These are phyloP conservation scores for Diarsia dahlii DNA, from an alignment of 2,888 invertebrate genomes.

Conservation along the genomic window DNA sequence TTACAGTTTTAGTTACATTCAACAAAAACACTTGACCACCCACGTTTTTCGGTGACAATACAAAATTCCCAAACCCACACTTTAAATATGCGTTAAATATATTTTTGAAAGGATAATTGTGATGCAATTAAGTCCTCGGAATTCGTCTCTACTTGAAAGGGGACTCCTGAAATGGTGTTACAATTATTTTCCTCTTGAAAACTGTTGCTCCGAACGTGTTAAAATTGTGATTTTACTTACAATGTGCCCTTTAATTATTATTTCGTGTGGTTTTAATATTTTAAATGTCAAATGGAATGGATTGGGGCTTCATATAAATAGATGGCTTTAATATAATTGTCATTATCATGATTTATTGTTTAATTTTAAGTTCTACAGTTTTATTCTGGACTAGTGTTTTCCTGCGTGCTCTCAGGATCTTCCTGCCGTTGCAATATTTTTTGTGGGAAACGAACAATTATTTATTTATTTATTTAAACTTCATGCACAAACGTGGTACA, in stretches of 20 bases:
- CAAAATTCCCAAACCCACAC: constrained; percentile 13
- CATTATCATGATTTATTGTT: not conserved
- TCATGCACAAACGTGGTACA: no score
- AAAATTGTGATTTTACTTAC: constrained; percentile 18
- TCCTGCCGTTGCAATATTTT: not conserved
- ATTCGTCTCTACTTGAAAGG: constrained; percentile 6
- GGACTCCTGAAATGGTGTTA: constrained; percentile 21
- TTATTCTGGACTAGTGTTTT: not conserved
- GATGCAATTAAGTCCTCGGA: constrained; percentile 44
- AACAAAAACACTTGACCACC: constrained; percentile 16
- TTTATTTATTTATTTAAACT: no score
- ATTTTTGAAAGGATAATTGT: constrained; percentile 45
- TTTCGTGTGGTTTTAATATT: constrained; percentile 7
- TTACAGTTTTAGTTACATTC: not conserved
- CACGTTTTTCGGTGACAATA: constrained; percentile 4
- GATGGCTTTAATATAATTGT: not conserved
- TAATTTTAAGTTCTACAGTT: not conserved
- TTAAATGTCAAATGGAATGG: not conserved
- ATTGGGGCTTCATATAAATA: not conserved
- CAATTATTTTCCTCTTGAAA: constrained; percentile 39
- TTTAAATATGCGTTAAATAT: constrained; percentile 30
- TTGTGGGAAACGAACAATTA: not conserved
- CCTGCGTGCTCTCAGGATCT: not conserved
- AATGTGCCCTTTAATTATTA: constrained; percentile 17
- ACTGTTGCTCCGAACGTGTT: constrained; percentile 17